Conservation (phyloP, 1,140 invertebrate species). For the Scaptomyza graminum region DNA sequence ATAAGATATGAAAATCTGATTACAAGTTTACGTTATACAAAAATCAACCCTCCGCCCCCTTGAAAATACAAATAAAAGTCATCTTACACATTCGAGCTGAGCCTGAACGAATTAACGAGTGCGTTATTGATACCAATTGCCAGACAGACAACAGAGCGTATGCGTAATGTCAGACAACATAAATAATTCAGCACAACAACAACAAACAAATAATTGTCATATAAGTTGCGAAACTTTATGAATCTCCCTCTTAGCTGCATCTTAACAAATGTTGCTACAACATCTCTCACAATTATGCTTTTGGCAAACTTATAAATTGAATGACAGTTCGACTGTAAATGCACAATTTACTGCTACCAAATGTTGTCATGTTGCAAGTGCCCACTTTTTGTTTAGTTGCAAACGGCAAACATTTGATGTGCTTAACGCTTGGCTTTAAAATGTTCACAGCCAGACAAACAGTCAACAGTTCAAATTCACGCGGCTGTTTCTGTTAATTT, state of each 20-base stretch:
- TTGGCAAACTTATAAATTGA: constrained; percentile 31
- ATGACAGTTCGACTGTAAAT: constrained; percentile 6
- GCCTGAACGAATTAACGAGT: constrained; percentile 74
- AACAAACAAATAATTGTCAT: no score
- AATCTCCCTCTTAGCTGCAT: neutral
- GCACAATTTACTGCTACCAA: constrained; percentile 16
- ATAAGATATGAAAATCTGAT: constrained; percentile 67
- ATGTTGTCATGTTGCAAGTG: constrained; percentile 28
- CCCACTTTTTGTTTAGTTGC: constrained; percentile 25
- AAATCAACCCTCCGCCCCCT: no score
- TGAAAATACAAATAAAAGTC: constrained; percentile 11
- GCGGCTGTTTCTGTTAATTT: neutral
- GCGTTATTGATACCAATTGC: constrained; percentile 59
- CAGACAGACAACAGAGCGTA: constrained; percentile 19
- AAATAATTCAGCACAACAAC: neutral
- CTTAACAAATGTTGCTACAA: constrained; percentile 3
- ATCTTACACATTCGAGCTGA: constrained; percentile 31
- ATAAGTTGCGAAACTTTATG: neutral
- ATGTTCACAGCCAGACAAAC: neutral
- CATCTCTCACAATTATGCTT: constrained; percentile 11
- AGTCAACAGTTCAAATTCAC: neutral
- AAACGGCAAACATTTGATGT: neutral
- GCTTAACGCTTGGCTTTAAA: neutral
- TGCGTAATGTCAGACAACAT: constrained; percentile 14
- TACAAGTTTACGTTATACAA: constrained; percentile 30